A percentile compares a stretch with the other conserved stretches of the same genome.
These are phyloP conservation scores for Phalacrocorax carbo DNA, from an alignment of 2,113 vertebrate species.

Conservation along the genomic window DNA sequence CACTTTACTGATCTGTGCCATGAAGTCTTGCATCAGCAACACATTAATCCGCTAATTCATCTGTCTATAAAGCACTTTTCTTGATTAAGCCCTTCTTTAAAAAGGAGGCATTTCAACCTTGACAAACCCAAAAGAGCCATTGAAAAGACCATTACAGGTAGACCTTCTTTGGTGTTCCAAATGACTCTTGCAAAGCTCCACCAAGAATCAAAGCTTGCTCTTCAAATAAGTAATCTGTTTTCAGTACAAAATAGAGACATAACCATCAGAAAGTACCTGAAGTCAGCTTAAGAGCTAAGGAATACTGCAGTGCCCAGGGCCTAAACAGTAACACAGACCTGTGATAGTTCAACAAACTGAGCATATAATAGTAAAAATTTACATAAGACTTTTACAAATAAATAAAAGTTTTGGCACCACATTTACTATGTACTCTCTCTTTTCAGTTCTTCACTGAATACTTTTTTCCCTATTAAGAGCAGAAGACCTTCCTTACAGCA, in stretches of 20 bases:
- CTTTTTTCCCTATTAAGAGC: not conserved
- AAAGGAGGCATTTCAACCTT: not conserved
- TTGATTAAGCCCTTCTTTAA: not conserved
- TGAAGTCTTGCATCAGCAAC: not conserved
- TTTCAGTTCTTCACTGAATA: not conserved
- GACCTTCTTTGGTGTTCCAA: not conserved
- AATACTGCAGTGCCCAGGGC: not conserved
- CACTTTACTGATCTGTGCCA: not conserved
- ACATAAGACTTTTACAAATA: not conserved
- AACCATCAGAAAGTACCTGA: not conserved
- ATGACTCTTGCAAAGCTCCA: not conserved
- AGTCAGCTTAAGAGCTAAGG: not conserved
- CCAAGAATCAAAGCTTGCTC: not conserved
- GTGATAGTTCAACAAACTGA: not conserved
- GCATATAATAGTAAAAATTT: not conserved
- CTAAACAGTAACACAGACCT: not conserved
- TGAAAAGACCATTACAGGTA: not conserved
- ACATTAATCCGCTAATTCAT: not conserved
- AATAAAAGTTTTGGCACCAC: not conserved
- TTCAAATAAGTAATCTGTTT: not conserved
- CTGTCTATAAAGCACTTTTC: not conserved
- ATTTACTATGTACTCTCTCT: not conserved
- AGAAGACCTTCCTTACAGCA: not conserved
- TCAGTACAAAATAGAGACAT: not conserved
- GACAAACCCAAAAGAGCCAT: not conserved